Base-by-base conservation (phyloP, 2,797 vertebrate species). In the Manis pentadactyla region DNA sequence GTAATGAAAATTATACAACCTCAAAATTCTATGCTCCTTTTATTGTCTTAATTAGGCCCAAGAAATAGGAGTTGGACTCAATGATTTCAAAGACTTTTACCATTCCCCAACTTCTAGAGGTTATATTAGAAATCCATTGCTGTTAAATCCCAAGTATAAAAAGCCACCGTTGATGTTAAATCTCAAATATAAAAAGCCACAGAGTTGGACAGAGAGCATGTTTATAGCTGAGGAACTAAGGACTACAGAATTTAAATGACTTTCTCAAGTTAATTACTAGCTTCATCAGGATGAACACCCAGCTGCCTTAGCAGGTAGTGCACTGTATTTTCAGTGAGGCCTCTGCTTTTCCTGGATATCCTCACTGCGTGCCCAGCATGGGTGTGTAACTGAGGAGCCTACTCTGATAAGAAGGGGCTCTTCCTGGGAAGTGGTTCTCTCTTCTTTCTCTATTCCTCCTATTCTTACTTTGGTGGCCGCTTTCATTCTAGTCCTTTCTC, bases 81-180 rank as follows among this genome's bases (percentile, higher is more conserved):
- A 23, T 51, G 25, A 93, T 93, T 95, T 96, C 53, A 84, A 88
- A 95, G 29, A 7, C 23, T 84, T 12, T 90, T 75, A 7, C 23
- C 73, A 73, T 84, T 93, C 55, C 81, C 31, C 31, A 81, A 46
- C 17, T 90, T 92, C 55, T 78, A 81, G 39, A 90, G 66, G 13
- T 93, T 63, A 77, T 29, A 46, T 66, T 83, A 89, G 21, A 78
- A 94, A 91, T 34, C 39, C 15, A 53, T 29, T 75, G 8, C n/a
- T 63, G 14, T 59, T 87, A 51, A 79, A 37, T 64, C 27, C 10
- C 37, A 66, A 71, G 5, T 5, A 66, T 46, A 57, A 92, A 68
- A 73, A 88, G 9, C 9, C 46, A 19, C 29, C n/a, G n/a, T n/a
- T n/a, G n/a, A n/a, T 63, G 14, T 59, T 87, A 51, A 79, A 37